These are phyloP conservation scores for Apostichopus leukothele DNA, from an alignment of 53 echinoderm and acorn worm genomes.

Conservation along the genomic window DNA sequence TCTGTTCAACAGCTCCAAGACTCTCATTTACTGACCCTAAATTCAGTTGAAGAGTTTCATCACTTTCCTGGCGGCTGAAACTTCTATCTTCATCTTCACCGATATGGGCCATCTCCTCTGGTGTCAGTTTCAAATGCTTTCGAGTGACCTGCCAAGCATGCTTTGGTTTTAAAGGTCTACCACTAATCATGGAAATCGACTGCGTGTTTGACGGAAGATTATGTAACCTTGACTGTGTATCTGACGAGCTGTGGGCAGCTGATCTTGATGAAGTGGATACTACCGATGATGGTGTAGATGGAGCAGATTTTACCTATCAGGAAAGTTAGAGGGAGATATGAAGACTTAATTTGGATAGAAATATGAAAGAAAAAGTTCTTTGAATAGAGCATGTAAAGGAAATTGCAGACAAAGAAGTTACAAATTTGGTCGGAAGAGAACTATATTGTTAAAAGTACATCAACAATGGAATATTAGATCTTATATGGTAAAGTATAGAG, in stretches of 20 bases:
- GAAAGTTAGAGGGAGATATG: too few species aligned
- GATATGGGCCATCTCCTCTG: slow-evolving; percentile 71
- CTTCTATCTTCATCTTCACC: slow-evolving; percentile 50
- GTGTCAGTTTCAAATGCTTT: slow-evolving; percentile 81
- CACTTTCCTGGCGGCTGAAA: slow-evolving; percentile 44
- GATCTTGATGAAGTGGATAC: not conserved
- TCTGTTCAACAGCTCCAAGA: slow-evolving; percentile 23
- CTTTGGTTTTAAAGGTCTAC: slow-evolving; percentile 68
- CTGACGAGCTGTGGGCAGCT: not conserved
- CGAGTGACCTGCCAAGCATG: slow-evolving; percentile 95
- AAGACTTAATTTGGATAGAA: too few species aligned
- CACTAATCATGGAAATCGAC: not conserved
- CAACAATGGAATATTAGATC: not conserved
- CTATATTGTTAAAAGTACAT: not conserved
- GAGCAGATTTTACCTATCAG: too few species aligned
- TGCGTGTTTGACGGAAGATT: not conserved
- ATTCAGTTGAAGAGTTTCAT: slow-evolving; percentile 31
- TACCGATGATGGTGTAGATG: not conserved
- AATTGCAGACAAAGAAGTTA: too few species aligned
- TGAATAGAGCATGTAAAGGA: too few species aligned
- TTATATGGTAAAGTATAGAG: too few species aligned
- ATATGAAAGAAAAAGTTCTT: too few species aligned
- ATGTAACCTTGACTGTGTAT: not conserved
- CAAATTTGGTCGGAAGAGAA: too few species aligned
- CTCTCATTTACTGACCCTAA: not conserved